These are phyloP conservation scores for Haliaeetus leucogaster DNA, from an alignment of 2,113 vertebrate genomes.

Conservation along the genomic window DNA sequence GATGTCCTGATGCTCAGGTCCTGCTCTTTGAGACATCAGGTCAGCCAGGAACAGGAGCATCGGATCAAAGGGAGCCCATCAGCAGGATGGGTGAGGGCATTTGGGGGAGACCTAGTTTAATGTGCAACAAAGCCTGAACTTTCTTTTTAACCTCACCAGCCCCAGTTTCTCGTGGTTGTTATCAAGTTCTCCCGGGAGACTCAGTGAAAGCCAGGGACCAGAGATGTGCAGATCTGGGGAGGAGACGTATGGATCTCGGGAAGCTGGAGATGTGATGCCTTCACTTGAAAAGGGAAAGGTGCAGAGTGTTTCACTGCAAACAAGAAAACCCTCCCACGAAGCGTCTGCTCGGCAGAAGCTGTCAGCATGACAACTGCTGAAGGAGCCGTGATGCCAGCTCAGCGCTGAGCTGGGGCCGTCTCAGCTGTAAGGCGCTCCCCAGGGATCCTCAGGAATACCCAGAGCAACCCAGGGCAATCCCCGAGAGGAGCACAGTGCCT, in stretches of 20 bases:
- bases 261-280: not conserved
- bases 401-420: not conserved
- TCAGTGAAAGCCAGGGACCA: not conserved
- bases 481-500: not conserved
- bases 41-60: not conserved
- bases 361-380: conserved; percentile 6
- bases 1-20: not conserved
- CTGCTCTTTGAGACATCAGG: not conserved
- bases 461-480: not conserved
- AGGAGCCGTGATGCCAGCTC: not conserved
- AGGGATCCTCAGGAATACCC: not conserved
- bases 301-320: conserved; percentile 61
- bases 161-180: not conserved
- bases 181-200: not conserved
- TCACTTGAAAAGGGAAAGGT: conserved; percentile 55
- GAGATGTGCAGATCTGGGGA: not conserved
- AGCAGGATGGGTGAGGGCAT: not conserved
- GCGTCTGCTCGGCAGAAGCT: conserved; percentile 48
- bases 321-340: conserved; percentile 69
- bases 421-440: not conserved
- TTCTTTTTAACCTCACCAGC: not conserved
- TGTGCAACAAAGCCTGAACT: not conserved
- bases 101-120: not conserved
- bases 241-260: fast-evolving
- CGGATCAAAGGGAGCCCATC: not conserved